Base-by-base conservation (phyloP, 2,113 vertebrate genomes). In the Albula glossodonta region DNA sequence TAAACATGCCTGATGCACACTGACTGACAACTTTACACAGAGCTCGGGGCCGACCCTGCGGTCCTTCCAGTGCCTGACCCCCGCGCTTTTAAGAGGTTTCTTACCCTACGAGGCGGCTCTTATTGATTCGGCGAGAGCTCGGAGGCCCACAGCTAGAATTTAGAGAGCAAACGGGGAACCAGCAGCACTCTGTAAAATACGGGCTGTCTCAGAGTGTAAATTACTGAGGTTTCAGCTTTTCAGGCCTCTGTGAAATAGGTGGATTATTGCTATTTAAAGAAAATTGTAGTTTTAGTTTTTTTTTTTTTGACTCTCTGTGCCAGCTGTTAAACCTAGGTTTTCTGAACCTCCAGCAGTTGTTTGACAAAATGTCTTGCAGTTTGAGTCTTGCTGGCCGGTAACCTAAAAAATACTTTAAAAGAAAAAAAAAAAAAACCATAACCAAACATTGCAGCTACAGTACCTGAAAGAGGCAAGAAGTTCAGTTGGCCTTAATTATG, bases 361-460 rank as follows among this genome's bases (percentile, higher is more conserved):
- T 48, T 81, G 80, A 52, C 50, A 52, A 81, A 22, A 2, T n/a
- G 51, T 48, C 48, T 3, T 81, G 48, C 19, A 22, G 80, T 13
- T 22, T 11, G 17, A 60, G 57, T 15, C 57, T 66, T 66, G 0
- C 7, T 15, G 60, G 60, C 15, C 60, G 22, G 5, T 66, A 66
- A 66, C 17, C 60, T 4, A 66, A 66, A 66, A 66, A 66, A 41
- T 41, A 41, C 31, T 41, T 79, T 25, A 11, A 3, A 31, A 41
- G 41, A 41, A 78, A 41, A 41, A 5, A 25, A 31, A 25, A 10
- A 13, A 60, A 19, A 10, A 25, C 78, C 51, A 25, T 53, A 83
- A 50, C 81, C 85, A 78, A 78, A 86, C 80, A 78, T 66, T 5
- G 31, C 85, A 56, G 85, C 51, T 78, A 86, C 82, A 19, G 53